Percentiles rank a stretch among this genome's conserved stretches.
These are phyloP conservation scores for Takifugu bimaculatus DNA, from an alignment of 2,113 vertebrate genomes.

Conservation along the genomic window DNA sequence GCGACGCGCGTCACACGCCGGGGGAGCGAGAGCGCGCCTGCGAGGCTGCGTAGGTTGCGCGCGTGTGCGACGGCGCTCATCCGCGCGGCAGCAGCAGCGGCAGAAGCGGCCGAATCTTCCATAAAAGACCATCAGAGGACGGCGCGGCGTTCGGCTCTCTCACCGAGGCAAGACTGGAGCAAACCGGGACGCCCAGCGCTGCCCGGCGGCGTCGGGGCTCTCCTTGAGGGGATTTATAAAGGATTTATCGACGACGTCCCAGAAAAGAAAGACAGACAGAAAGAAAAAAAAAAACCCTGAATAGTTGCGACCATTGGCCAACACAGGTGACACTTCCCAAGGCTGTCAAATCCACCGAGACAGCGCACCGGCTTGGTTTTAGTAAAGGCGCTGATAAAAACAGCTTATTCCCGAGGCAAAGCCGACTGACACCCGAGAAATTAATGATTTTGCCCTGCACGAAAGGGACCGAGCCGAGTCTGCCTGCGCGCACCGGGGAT, in stretches of 20 bases:
- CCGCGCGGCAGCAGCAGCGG: conserved; percentile 33
- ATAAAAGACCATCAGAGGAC: conserved; percentile 16
- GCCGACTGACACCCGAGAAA: conserved; percentile 21
- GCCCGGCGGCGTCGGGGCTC: conserved; percentile 3
- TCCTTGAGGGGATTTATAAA: conserved; percentile 21
- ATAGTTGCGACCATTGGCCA: not conserved
- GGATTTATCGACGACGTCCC: conserved; percentile 40
- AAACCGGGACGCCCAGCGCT: conserved; percentile 3
- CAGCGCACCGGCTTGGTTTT: conserved; percentile 20
- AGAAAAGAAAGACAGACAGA: not conserved
- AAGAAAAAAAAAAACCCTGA: not conserved
- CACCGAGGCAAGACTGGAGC: conserved; percentile 1
- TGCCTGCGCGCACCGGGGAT: conserved; percentile 27
- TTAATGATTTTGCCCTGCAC: conserved; percentile 7
- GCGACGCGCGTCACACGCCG: conserved; percentile 63
- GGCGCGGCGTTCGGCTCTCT: conserved; percentile 14
- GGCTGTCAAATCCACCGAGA: conserved; percentile 20
- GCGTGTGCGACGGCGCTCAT: conserved; percentile 14
- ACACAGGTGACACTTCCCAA: conserved; percentile 48
- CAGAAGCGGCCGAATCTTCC: conserved; percentile 27
- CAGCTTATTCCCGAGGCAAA: conserved; percentile 10
- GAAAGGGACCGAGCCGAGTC: conserved; percentile 19
- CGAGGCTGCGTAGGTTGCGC: conserved; percentile 17
- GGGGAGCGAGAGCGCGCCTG: conserved; percentile 33
- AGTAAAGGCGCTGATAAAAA: conserved; percentile 14